Percentiles rank a stretch among this genome's conserved stretches.
These are phyloP conservation scores for Coracopsis vasa DNA, from an alignment of 2,113 vertebrate species.

Conservation along the genomic window DNA sequence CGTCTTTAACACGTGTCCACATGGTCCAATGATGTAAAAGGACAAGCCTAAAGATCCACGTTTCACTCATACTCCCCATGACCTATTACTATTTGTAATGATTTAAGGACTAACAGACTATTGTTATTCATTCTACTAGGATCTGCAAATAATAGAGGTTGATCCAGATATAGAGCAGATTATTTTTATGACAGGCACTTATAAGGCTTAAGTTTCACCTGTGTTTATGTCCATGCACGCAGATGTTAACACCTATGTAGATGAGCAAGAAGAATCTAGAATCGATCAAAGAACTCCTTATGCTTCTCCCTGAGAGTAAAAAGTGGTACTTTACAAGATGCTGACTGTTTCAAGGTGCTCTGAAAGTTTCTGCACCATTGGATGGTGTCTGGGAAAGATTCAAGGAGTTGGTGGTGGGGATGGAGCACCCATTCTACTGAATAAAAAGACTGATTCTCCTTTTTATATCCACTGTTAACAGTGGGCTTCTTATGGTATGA, in stretches of 20 bases:
- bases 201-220: not conserved
- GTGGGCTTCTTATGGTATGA: not conserved
- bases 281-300: not conserved
- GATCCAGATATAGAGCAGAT: not conserved
- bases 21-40: not conserved
- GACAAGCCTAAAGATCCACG: not conserved
- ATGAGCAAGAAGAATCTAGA: not conserved
- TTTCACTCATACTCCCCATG: not conserved
- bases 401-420: not conserved
- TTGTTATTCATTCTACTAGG: not conserved
- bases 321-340: not conserved
- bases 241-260: not conserved
- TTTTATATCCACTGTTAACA: rapidly evolving
- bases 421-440: not conserved
- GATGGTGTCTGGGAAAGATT: not conserved
- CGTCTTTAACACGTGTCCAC: not conserved
- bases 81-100: not conserved
- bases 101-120: not conserved
- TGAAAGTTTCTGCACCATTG: not conserved
- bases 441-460: not conserved
- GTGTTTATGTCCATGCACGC: not conserved
- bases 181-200: not conserved
- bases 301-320: not conserved
- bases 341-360: not conserved
- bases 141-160: not conserved